Conservation (phyloP, 2,888 invertebrate species). For the Rhopalosiphum nymphaeae region DNA sequence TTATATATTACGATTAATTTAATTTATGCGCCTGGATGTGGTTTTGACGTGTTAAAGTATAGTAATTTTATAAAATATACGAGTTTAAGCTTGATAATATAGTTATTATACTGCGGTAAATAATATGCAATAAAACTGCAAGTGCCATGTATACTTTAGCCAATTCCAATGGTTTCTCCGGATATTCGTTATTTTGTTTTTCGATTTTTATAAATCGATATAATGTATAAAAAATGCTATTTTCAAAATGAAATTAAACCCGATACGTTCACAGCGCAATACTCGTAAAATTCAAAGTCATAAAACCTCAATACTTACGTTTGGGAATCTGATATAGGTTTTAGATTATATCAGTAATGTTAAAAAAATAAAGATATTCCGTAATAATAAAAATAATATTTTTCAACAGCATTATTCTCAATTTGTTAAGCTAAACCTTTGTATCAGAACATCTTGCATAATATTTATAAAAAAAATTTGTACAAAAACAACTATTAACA, state of each 20-base stretch:
- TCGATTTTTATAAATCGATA: not conserved
- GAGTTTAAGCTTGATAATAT: not conserved
- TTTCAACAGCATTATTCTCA: constrained; percentile 18
- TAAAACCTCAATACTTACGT: constrained; percentile 39
- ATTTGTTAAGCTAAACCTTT: constrained; percentile 5
- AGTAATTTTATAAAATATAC: constrained; percentile 1
- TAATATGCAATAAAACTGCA: not conserved
- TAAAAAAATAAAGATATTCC: not conserved
- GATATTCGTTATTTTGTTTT: not conserved
- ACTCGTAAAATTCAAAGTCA: constrained; percentile 18
- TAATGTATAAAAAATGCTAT: not conserved
- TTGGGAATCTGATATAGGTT: constrained; percentile 33
- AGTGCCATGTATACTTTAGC: not conserved
- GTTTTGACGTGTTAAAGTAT: constrained; percentile 30
- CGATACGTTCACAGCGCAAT: not conserved
- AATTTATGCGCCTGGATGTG: not conserved
- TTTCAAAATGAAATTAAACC: not conserved
- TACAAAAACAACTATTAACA: not conserved
- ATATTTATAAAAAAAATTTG: not conserved
- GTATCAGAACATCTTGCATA: not conserved
- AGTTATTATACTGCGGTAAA: not conserved
- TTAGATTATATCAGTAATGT: constrained; percentile 5
- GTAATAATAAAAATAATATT: constrained; percentile 19
- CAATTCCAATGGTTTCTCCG: not conserved
- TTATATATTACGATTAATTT: constrained; percentile 4